Evolutionary conservation across 2,797 vertebrate species (phyloP), one percentile per base, ranked within the genome.

Genomic region (Chanos chanos): DNA sequence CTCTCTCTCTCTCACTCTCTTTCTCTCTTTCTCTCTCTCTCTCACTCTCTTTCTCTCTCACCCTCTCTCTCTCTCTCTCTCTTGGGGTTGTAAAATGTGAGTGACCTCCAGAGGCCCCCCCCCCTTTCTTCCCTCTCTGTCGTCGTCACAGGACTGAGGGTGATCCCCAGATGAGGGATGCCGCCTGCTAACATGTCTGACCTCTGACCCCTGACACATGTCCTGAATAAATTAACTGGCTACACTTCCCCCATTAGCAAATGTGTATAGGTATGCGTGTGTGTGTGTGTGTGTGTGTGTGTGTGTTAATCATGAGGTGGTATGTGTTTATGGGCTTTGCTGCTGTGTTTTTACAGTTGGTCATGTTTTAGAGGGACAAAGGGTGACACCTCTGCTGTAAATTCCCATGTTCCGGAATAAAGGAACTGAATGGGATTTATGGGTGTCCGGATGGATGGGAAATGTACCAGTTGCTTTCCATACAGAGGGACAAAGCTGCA

Each of bases 151-250:
- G 37, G 47, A 51, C 47, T 31, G 7, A 18, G 53, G 52, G n/a
- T n/a, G n/a, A n/a, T n/a, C n/a, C n/a, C n/a, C n/a, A 10, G 39
- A 39, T 39, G 39, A 19, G 39, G 41, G 41, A 16, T 16, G 9
- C 41, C 16, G 39, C 39, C 39, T 41, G 39, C 41, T 41, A 41
- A 41, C 39, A 41, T 39, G 41, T 41, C 16, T 41, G 18, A 41
- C 39, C 39, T 15, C 8, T 41, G 39, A 18, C 39, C 39, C 10
- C 8, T 8, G n/a, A n/a, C 21, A 37, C 27, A 30, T 15, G 47
- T 57, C 49, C n/a, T 56, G 51, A 57, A 58, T 21, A 24, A 24
- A 33, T 39, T 27, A 33, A 37, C 34, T n/a, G 22, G 31, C n/a
- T 64, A 49, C 24, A 43, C 5, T 34, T 39, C 21, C 7, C 16